Percentiles rank a stretch among this genome's conserved stretches.
These are phyloP conservation scores for Archilochus colubris DNA, from an alignment of 2,113 vertebrate species.

Conservation along the genomic window DNA sequence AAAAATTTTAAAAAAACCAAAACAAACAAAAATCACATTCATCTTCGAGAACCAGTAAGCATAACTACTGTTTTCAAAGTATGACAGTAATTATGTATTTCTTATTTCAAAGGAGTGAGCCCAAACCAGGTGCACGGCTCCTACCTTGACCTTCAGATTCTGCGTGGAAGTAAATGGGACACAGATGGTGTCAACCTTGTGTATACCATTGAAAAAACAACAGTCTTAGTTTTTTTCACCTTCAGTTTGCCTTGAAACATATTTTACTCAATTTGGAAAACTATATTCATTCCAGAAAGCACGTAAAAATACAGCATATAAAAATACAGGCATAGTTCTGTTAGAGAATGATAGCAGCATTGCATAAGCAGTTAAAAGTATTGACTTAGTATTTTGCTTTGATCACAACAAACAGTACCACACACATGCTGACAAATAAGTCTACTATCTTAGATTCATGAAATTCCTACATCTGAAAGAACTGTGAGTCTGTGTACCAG, in stretches of 20 bases:
- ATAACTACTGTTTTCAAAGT: not conserved
- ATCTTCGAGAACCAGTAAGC: not conserved
- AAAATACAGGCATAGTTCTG: not conserved
- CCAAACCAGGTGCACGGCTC: not conserved
- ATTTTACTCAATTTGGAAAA: not conserved
- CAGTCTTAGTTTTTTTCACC: not conserved
- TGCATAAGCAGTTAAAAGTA: not conserved
- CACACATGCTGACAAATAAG: not conserved
- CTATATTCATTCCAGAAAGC: not conserved
- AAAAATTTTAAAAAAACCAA: too few species aligned
- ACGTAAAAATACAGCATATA: not conserved
- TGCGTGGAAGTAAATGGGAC: not conserved
- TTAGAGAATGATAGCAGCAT: not conserved
- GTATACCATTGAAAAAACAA: not conserved
- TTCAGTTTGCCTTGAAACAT: not conserved
- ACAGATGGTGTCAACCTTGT: not conserved
- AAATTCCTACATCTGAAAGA: not conserved
- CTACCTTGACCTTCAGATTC: not conserved
- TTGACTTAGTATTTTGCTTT: not conserved
- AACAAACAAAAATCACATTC: not conserved
- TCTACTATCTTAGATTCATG: not conserved
- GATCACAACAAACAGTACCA: not conserved
- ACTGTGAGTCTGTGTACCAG: not conserved
- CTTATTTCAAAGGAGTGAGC: not conserved
- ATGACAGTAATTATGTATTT: not conserved